phyloP scores from a whole-genome alignment of 2,113 vertebrate species.

The Neodon shergylaensis region DNA sequence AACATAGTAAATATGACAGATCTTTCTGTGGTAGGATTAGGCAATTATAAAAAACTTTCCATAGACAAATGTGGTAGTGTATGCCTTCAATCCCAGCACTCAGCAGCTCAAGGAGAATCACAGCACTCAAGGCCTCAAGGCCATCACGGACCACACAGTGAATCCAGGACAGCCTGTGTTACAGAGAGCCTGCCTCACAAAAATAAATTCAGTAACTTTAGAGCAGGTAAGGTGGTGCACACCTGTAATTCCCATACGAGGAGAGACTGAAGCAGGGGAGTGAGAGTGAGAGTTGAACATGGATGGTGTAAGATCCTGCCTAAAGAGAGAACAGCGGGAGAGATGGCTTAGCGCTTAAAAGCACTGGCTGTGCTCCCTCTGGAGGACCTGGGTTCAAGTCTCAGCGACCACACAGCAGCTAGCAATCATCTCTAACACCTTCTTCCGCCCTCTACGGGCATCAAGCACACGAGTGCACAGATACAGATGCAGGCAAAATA shows the following conservation, averaged over 20 bases:
- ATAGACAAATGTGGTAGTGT: not conserved
- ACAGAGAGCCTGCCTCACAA: not conserved
- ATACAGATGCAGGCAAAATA: not conserved
- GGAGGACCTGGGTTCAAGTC: not conserved
- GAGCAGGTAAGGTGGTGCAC: not conserved
- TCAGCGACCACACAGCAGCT: not conserved
- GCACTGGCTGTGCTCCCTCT: not conserved
- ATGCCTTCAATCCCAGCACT: not conserved
- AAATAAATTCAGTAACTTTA: not conserved
- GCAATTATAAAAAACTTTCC: not conserved
- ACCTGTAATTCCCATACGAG: not conserved
- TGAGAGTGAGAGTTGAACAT: too few relatives aligned
- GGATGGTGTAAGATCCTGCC: not conserved
- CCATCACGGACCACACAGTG: not conserved
- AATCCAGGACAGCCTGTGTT: not conserved
- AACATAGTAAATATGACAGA: not conserved
- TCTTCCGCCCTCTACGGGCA: not conserved
- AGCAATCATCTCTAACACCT: not conserved
- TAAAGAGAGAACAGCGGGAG: not conserved
- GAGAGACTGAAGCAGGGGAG: not conserved
- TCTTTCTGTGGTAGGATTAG: not conserved
- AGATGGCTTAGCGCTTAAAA: not conserved
- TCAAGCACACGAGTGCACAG: not conserved
- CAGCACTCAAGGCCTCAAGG: not conserved
- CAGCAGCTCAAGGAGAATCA: not conserved